phyloP scores from a whole-genome alignment of 2,113 vertebrate genomes.

The Carollia perspicillata region DNA sequence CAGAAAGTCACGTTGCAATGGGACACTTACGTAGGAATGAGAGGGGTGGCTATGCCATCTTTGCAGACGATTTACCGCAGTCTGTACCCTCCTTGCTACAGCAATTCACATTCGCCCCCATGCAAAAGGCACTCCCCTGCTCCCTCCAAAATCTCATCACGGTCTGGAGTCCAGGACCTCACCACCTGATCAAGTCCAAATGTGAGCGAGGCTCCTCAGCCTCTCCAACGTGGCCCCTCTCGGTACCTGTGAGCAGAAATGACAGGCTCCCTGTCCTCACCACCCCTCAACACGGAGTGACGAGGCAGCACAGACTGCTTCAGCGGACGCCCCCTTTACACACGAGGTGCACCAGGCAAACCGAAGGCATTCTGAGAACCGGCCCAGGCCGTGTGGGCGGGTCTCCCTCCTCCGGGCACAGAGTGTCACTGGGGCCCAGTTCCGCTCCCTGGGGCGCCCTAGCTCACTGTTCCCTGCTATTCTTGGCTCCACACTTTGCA shows the following conservation, averaged over 20 bases:
- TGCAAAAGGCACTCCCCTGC: neutral
- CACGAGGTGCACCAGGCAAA: neutral
- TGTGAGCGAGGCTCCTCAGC: neutral
- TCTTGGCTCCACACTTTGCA: neutral
- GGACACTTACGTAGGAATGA: neutral
- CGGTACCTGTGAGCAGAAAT: neutral
- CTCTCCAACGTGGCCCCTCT: neutral
- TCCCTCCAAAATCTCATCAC: neutral
- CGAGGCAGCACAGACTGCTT: neutral
- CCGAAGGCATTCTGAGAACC: neutral
- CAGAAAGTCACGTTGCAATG: neutral
- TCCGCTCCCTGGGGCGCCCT: neutral
- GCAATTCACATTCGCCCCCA: neutral
- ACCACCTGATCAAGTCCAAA: neutral
- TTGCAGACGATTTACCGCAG: neutral
- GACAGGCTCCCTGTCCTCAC: neutral
- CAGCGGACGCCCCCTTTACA: neutral
- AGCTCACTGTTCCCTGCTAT: neutral
- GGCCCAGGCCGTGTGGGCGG: neutral
- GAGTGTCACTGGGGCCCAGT: neutral
- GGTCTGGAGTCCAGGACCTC: neutral
- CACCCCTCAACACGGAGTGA: neutral
- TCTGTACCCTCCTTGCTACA: neutral
- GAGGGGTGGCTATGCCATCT: neutral
- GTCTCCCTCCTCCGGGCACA: neutral